Conservation (phyloP, 2,113 vertebrate species). For the Onychostruthus taczanowskii region DNA sequence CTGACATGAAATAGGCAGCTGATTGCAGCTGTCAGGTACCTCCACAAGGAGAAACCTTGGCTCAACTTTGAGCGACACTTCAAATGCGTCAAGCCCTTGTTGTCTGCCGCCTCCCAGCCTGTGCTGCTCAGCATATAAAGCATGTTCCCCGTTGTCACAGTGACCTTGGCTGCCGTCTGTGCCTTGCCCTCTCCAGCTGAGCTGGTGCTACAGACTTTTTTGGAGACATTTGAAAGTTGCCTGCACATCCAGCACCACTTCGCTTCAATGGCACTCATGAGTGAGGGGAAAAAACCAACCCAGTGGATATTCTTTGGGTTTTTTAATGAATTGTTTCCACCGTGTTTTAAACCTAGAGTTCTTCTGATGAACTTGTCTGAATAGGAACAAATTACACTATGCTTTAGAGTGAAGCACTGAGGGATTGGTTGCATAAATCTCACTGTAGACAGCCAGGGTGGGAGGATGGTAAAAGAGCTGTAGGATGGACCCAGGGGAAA, state of each 20-base stretch:
- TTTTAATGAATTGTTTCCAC: constrained; percentile 6
- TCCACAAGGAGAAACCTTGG: constrained; percentile 62
- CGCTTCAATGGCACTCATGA: background rate
- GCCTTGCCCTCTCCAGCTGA: constrained; percentile 63
- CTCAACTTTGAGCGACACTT: constrained; percentile 56
- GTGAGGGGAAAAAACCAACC: background rate
- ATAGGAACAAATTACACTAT: background rate
- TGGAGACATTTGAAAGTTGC: background rate
- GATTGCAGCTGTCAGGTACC: constrained; percentile 49
- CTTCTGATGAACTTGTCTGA: constrained; percentile 1
- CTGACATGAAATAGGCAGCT: constrained; percentile 43
- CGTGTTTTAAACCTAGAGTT: background rate
- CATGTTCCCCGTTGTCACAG: constrained; percentile 48
- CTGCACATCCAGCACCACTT: background rate
- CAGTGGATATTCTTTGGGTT: background rate
- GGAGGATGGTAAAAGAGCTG: constrained; percentile 42
- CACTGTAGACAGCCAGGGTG: constrained; percentile 10
- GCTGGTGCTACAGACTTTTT: constrained; percentile 4
- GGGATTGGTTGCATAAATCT: constrained; percentile 12
- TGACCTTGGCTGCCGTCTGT: constrained; percentile 65
- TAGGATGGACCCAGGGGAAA: constrained; percentile 31
- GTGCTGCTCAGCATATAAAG: constrained; percentile 59
- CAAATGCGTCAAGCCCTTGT: constrained; percentile 50
- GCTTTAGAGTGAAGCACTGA: background rate
- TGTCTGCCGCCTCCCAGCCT: constrained; percentile 48